phyloP scores from a whole-genome alignment of 1,140 invertebrate genomes.

The Venustaconcha ellipsiformis region DNA sequence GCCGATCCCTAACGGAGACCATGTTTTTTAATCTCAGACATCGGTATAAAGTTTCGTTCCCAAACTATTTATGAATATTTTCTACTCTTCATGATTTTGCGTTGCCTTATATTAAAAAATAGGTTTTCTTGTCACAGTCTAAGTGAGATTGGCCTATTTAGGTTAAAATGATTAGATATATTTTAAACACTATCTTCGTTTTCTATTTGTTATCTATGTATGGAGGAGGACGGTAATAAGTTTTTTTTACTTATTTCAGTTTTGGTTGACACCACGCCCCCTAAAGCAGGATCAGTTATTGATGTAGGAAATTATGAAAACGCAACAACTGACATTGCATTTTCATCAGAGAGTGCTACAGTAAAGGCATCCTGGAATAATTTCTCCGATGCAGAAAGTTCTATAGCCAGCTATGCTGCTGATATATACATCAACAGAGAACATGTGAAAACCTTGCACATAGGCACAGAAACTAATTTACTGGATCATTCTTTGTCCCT shows the following conservation, averaged over 20 bases:
- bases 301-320: conserved; percentile 2
- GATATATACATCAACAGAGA: conserved; percentile 18
- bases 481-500: conserved; percentile 22
- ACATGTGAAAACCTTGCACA: conserved; percentile 12
- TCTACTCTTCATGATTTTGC: too few relatives aligned
- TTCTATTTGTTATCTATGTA: too few relatives aligned
- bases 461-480: conserved; percentile 2
- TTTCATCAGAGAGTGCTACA: conserved; percentile 15
- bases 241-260: conserved; percentile 8
- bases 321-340: not conserved
- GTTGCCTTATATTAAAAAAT: not conserved
- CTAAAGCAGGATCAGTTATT: conserved; percentile 5
- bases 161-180: not conserved
- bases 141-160: not conserved
- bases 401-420: conserved; percentile 14
- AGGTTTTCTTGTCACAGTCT: not conserved
- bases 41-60: too few relatives aligned
- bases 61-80: too few relatives aligned
- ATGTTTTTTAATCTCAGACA: too few relatives aligned
- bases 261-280: conserved; percentile 17
- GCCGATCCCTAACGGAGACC: too few relatives aligned
- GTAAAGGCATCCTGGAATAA: conserved; percentile 12
- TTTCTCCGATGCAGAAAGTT: conserved; percentile 18
- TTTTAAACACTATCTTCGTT: too few relatives aligned
- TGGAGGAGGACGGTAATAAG: too few relatives aligned